Conservation (phyloP, 2,797 vertebrate genomes). For the Siniperca scherzeri region DNA sequence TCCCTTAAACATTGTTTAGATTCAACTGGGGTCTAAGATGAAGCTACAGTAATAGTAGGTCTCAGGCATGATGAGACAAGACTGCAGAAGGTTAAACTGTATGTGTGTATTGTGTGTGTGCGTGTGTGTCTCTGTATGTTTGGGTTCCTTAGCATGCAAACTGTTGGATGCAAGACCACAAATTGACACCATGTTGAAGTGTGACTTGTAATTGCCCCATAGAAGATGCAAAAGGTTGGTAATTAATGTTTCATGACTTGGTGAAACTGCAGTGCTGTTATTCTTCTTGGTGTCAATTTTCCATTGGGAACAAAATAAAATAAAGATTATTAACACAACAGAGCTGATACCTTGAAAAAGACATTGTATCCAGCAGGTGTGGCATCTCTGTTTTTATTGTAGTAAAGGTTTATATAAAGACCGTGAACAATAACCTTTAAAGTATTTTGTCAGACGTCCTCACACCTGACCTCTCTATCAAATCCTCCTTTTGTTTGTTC, state of each 20-base stretch:
- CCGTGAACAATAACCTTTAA: conserved; percentile 28
- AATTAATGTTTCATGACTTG: conserved; percentile 65
- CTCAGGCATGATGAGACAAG: conserved; percentile 62
- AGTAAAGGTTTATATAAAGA: conserved; percentile 17
- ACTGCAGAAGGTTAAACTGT: conserved; percentile 44
- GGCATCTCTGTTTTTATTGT: conserved; percentile 6
- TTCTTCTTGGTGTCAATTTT: conserved; percentile 29
- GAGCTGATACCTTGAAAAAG: not conserved
- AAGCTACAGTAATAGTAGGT: conserved; percentile 68
- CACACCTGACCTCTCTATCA: conserved; percentile 58
- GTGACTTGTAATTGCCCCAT: conserved; percentile 39
- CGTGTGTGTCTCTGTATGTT: conserved; percentile 26
- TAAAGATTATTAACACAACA: not conserved
- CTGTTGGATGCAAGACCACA: conserved; percentile 48
- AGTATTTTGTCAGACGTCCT: conserved; percentile 27
- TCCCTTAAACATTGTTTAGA: conserved; percentile 75
- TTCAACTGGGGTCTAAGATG: conserved; percentile 49
- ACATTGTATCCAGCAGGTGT: not conserved
- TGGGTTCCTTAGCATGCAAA: conserved; percentile 27
- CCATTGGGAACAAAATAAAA: conserved; percentile 18
- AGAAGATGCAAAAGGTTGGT: conserved; percentile 34
- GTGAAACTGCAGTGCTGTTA: conserved; percentile 16
- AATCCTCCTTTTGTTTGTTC: conserved; percentile 58
- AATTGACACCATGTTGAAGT: conserved; percentile 48
- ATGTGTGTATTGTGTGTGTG: conserved; percentile 21